Evolutionary conservation across 2,888 invertebrate species (phyloP), one percentile per base, ranked within the genome.

Genomic region (Euplagia quadripunctaria): DNA sequence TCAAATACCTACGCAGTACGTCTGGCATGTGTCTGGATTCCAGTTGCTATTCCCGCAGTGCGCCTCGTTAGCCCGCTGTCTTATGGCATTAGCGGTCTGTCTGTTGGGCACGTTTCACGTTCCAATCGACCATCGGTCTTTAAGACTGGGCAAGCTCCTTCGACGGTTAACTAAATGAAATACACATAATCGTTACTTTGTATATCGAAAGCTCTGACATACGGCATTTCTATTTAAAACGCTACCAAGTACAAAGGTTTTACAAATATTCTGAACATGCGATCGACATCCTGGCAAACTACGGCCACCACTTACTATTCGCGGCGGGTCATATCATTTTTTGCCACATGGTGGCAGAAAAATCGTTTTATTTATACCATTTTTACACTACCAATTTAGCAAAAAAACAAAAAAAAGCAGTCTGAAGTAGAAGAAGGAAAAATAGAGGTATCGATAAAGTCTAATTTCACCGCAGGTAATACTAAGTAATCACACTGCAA

Each of bases 1-100:
- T 68, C 42, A 64, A 64, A 67, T 72, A 70, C 66, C 49, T 71
- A 64, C 71, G 31, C 43, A 65, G 68, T 46, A n/a, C 58, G 64
- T 63, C 49, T 70, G 64, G 64, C 46, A 52, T 64, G 51, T 1
- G 75, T 73, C 75, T 67, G 80, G 82, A 82, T 82, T 83, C 81
- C 78, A 78, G 80, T 80, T 82, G 84, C 80, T 80, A 88, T 89
- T 89, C 89, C 88, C 87, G 81, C 82, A 86, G 86, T 87, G 89
- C 87, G 83, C 84, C 89, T 92, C 90, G 91, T 93, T 92, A 93
- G 90, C 80, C 84, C 79, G 73, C 88, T 88, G 93, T 89, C 92
- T 93, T 93, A 93, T 91, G 90, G 91, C 91, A 91, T 93, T 92
- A 93, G 91, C 87, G 91, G 89, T 88, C 86, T 86, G 87, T 81